Evolutionary conservation across 23 tunicate species (phyloP), one percentile per base, ranked within the genome.

Genomic region (Trididemnum nubilum): DNA sequence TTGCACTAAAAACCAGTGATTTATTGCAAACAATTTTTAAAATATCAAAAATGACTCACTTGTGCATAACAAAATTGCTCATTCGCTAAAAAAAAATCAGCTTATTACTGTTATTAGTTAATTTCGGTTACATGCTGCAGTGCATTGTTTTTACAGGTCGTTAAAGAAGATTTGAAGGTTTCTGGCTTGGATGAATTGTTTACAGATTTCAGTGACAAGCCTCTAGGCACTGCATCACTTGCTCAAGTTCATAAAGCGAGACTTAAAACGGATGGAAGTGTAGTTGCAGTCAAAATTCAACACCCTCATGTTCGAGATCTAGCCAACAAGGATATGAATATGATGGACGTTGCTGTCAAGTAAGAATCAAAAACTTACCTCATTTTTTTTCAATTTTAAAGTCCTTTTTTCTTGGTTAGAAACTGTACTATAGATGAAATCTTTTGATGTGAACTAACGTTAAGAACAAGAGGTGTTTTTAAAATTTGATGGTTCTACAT

Each of bases 251-350:
- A 95, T 37, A 82, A 77, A 54, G 99, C 99, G 2, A 86, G 44
- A 24, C 58, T 95, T 51, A 91, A 72, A 49, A 36, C 57, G 1
- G 76, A 83, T 38, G 89, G 87, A 22, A 52, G 64, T 26, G 59
- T 33, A 24, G 99, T 95, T 34, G 99, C 99, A n/a, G 99, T 95
- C 1, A 95, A 95, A 65, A 96, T 95, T 34, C 99, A 95, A 38
- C 99, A 95, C 54, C 89, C 96, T 0, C 75, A 36, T 25, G 99
- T 95, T 2, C 86, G 88, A 22, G 89, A 90, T 23, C 58, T 87
- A 9, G 89, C 99, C 24, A 79, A 90, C 34, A 73, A 85, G 23
- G 99, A 95, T 51, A 86, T 95, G 92, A 59, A 81, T 26, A 78
- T 95, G 80, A 95, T 94, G 86, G 99, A 95, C 23, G 3, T 34